phyloP scores from a whole-genome alignment of 2,888 invertebrate species.

The Hemicrepidius hirtus region DNA sequence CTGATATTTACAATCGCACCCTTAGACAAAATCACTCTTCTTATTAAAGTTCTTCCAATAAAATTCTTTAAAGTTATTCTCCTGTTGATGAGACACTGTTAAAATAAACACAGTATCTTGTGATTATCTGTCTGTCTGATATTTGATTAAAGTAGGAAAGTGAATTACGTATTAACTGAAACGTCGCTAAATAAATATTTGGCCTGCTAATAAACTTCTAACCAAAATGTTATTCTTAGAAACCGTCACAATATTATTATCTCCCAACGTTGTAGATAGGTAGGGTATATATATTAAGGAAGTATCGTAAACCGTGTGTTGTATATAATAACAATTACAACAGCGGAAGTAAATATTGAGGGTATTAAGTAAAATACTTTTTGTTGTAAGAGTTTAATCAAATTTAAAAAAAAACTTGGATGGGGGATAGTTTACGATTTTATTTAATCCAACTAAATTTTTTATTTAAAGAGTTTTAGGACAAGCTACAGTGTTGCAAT shows the following conservation, averaged over 20 bases:
- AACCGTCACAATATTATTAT: background rate
- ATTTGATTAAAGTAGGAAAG: conserved; percentile 9
- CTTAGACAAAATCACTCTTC: no score
- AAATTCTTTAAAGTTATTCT: conserved; percentile 1
- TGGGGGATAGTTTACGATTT: no score
- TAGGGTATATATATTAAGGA: no score
- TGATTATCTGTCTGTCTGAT: conserved; percentile 2
- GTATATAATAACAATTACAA: background rate
- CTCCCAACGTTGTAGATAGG: no score
- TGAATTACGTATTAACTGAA: conserved; percentile 12
- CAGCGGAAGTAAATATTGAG: no score
- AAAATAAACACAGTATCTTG: conserved; percentile 8
- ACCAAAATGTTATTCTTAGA: background rate
- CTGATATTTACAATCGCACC: no score
- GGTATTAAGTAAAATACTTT: no score
- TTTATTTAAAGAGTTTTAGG: no score
- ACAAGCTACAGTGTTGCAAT: no score
- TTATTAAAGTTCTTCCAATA: background rate
- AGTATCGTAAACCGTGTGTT: background rate
- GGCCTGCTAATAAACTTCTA: background rate
- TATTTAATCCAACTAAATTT: no score
- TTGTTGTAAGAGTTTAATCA: no score
- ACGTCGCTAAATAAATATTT: conserved; percentile 6
- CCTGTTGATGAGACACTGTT: background rate
- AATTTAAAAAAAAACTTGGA: no score